phyloP scores from a whole-genome alignment of 2,888 invertebrate genomes.

The Venusia cambrica region DNA sequence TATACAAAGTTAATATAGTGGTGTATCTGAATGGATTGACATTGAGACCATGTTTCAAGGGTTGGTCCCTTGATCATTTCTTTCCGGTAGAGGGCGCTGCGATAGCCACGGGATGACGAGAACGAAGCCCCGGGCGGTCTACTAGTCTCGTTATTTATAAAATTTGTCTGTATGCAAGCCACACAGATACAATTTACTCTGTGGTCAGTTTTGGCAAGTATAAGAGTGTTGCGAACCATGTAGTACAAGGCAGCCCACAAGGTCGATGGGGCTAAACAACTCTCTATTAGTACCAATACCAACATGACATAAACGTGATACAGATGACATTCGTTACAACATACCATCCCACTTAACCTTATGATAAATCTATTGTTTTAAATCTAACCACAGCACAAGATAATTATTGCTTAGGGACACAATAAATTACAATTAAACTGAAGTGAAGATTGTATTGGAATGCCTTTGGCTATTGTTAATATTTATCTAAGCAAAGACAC shows the following conservation, averaged over 20 bases:
- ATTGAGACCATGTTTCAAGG: too few species aligned
- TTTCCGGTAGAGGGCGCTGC: too few species aligned
- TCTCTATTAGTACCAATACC: slow-evolving; percentile 36
- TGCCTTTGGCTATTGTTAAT: slow-evolving; percentile 2
- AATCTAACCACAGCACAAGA: slow-evolving; percentile 1
- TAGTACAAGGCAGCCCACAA: slow-evolving; percentile 40
- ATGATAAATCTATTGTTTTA: slow-evolving; percentile 8
- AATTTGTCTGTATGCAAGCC: too few species aligned
- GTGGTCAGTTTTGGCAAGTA: slow-evolving; percentile 44
- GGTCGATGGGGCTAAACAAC: slow-evolving; percentile 26
- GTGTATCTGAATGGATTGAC: too few species aligned
- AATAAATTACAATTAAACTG: slow-evolving; percentile 7
- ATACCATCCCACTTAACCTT: slow-evolving; percentile 8
- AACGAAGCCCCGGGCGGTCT: too few species aligned
- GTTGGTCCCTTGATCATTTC: too few species aligned
- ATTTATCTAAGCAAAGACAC: slow-evolving; percentile 8
- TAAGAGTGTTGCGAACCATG: slow-evolving; percentile 39
- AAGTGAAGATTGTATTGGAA: background rate
- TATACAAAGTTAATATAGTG: too few species aligned
- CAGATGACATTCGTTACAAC: slow-evolving; percentile 25
- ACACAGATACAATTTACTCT: slow-evolving; percentile 4
- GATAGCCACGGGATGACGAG: too few species aligned
- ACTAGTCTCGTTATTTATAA: too few species aligned
- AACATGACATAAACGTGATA: too few species aligned
- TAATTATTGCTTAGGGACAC: slow-evolving; percentile 11